These are phyloP conservation scores for Nycteola revayana DNA, from an alignment of 2,888 invertebrate species.

Conservation along the genomic window DNA sequence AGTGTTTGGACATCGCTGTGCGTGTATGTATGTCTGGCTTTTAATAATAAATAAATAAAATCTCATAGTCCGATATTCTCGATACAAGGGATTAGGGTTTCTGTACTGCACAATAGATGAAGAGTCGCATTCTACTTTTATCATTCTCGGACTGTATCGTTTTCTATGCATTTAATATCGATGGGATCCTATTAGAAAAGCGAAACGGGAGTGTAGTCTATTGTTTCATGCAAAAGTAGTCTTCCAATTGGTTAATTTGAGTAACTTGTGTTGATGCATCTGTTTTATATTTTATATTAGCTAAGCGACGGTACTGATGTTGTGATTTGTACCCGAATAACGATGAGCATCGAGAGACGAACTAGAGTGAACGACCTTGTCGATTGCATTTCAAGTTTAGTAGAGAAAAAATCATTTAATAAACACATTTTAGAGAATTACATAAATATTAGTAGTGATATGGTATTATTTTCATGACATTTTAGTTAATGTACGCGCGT, in stretches of 20 bases:
- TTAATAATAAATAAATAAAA: conserved; percentile 60
- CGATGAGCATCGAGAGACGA: conserved; percentile 18
- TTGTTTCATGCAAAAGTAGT: conserved; percentile 54
- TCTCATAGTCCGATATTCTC: conserved; percentile 67
- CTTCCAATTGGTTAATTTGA: conserved; percentile 68
- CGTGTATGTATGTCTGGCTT: conserved; percentile 73
- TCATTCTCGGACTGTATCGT: conserved; percentile 28
- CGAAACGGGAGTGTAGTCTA: conserved; percentile 31
- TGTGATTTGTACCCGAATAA: conserved; percentile 31
- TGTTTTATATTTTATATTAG: conserved; percentile 38
- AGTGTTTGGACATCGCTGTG: conserved; percentile 70
- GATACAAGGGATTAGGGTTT: conserved; percentile 70
- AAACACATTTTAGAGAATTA: conserved; percentile 38
- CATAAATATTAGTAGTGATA: conserved; percentile 36
- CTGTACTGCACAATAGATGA: conserved; percentile 61
- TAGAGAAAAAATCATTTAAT: conserved; percentile 33
- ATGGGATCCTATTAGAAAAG: conserved; percentile 38
- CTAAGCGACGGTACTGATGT: conserved; percentile 30
- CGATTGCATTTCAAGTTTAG: conserved; percentile 45
- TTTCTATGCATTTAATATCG: conserved; percentile 39
- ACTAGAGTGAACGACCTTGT: conserved; percentile 13
- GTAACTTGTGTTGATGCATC: conserved; percentile 48
- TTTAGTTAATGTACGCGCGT: conserved; percentile 64
- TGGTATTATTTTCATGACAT: conserved; percentile 60
- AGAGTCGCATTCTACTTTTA: conserved; percentile 39